These are phyloP conservation scores for Glossophaga mutica DNA, from an alignment of 2,797 vertebrate species.

Conservation along the genomic window DNA sequence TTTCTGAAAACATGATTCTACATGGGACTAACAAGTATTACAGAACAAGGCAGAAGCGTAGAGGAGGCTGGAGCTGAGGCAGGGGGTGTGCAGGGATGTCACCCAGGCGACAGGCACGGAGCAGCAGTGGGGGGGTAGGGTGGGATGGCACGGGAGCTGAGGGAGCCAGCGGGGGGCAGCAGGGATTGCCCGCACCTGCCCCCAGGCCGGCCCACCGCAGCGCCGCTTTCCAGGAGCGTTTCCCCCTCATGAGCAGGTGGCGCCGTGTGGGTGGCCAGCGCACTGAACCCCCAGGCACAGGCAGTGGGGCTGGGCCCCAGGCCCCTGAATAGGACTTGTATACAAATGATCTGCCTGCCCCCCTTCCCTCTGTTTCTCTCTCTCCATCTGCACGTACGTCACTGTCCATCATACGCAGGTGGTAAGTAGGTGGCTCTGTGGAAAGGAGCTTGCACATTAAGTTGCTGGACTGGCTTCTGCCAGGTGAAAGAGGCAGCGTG, in stretches of 20 bases:
- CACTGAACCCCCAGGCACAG: not conserved
- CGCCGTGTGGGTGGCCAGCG: not conserved
- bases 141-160: no score
- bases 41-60: not conserved
- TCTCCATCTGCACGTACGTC: not conserved
- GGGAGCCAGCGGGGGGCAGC: not conserved
- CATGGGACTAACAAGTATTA: not conserved
- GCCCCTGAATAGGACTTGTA: not conserved
- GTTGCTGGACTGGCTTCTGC: not conserved
- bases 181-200: not conserved
- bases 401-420: no score
- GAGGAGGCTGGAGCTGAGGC: not conserved
- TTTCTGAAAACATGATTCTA: not conserved
- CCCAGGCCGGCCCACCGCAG: no score
- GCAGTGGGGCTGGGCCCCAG: not conserved
- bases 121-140: no score
- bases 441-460: not conserved
- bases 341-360: not conserved
- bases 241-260: not conserved
- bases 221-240: no score
- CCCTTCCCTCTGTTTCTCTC: not conserved
- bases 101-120: accelerated
- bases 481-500: not conserved
- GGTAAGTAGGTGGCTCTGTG: not conserved
- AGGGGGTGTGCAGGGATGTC: not conserved